Evolutionary conservation across 2,888 invertebrate genomes (phyloP), one percentile per base, ranked within the genome.

Genomic region (Nebria salina): DNA sequence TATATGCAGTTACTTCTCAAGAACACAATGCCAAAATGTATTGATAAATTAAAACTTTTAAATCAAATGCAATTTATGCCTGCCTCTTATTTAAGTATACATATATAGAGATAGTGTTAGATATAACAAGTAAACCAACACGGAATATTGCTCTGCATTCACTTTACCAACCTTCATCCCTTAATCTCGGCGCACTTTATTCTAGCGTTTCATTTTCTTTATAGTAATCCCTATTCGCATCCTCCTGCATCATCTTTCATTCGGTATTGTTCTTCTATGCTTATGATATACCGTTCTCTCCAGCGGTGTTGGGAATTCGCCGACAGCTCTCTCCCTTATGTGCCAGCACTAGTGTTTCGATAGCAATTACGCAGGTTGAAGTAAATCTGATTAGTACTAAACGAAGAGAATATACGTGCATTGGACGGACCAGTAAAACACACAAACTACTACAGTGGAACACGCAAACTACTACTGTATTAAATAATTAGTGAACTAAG

Each of bases 211-310:
- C 85, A 85, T 85, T 85, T 85, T 85, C 85, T 85, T 84, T 83
- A 81, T 75, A 81, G 83, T 86, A 85, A 86, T 85, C 84, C 84
- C 83, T 77, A 76, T 83, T 83, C 84, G 82, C 83, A 83, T 83
- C 84, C 83, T 83, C 83, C 84, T 84, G 84, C 85, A 84, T 86
- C 85, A 86, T 86, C 85, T 85, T 84, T 85, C 85, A 85, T 84
- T 84, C 83, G 82, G 83, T 25, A 84, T 85, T 86, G 85, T 86
- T 85, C 84, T 82, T 34, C 81, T 77, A 68, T 65, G 75, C 82
- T 84, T 84, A 84, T 83, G 83, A 84, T 84, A 84, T 83, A 25
- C 75, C 65, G 75, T 41, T 64, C 64, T 26, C 34, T 34, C 34
- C 34, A 34, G 34, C 34, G 34, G 34, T 34, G 34, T 34, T 4